Base-by-base conservation (phyloP, 2,888 invertebrate genomes). In the Netelia fuscicornis region DNA sequence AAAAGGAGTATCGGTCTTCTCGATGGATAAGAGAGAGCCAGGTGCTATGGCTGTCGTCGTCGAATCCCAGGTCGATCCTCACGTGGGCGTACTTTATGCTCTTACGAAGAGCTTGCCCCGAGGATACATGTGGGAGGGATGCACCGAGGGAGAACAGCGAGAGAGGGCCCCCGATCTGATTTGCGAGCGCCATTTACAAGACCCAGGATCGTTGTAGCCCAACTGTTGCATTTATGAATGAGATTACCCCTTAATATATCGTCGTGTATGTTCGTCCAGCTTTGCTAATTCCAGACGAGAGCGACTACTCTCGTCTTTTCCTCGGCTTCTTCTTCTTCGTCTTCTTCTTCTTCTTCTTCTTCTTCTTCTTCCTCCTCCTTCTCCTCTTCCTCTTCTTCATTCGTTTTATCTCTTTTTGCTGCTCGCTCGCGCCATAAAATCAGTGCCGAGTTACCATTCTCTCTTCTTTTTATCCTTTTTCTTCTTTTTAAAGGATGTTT, bases 181-280 rank as follows among this genome's bases (percentile, higher is more conserved):
- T 88, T 88, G 87, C 81, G 87, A 86, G 83, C 78, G 85, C 81
- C 80, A 87, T 86, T 48, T 86, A 86, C 86, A 85, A 78, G 84
- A 68, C 48, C 75, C 60, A 62, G 77, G 86, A 85, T 88, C 86
- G 85, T 88, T 87, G 90, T 86, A 88, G 85, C 87, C 88, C 90
- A 89, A 89, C 89, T 87, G 89, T 90, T 90, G 90, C 89, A 89
- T 90, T 91, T 90, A 90, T 90, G 89, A 91, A 89, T 89, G 88
- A 89, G 88, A 90, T 90, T 89, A 89, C 86, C 86, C 85, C 85
- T 89, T 90, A 89, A 91, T 90, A 89, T 91, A 90, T 90, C 87
- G 88, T 80, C 76, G 86, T 84, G 82, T 82, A 84, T 81, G 70
- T 84, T 84, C 79, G 77, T 77, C 75, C 80, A 62, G 77, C 79